phyloP scores from a whole-genome alignment of 2,113 vertebrate species.

The Pleuronectes platessa region DNA sequence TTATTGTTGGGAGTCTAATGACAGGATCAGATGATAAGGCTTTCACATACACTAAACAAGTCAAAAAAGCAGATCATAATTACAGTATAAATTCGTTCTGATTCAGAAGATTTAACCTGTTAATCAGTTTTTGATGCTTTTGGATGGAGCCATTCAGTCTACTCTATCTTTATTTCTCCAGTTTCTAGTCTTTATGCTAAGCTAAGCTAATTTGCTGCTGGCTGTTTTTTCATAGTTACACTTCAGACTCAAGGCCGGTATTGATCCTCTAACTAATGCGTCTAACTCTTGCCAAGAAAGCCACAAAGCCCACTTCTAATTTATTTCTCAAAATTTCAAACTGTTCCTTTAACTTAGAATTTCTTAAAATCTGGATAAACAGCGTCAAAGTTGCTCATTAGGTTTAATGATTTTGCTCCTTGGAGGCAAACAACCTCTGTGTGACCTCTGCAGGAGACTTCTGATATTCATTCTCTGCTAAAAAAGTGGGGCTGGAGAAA shows the following conservation, averaged over 20 bases:
- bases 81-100: not conserved
- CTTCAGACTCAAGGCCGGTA: not conserved
- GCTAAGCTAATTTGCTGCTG: not conserved
- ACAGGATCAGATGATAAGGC: not conserved
- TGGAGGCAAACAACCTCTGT: slow-evolving; percentile 24
- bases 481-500: not conserved
- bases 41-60: not conserved
- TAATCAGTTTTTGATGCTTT: not conserved
- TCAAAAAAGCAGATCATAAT: not conserved
- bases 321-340: not conserved
- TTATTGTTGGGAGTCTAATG: not conserved
- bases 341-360: not conserved
- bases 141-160: not conserved
- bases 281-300: not conserved
- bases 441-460: not conserved
- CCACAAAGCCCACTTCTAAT: not conserved
- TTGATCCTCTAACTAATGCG: not conserved
- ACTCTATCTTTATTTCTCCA: not conserved
- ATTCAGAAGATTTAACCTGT: not conserved
- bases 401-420: not conserved
- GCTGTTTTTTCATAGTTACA: not conserved
- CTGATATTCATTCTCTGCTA: not conserved
- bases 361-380: not conserved
- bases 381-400: not conserved
- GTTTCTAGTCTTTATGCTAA: not conserved